Conservation (phyloP, 2,797 vertebrate genomes). For the Enteromius trimaculatus region DNA sequence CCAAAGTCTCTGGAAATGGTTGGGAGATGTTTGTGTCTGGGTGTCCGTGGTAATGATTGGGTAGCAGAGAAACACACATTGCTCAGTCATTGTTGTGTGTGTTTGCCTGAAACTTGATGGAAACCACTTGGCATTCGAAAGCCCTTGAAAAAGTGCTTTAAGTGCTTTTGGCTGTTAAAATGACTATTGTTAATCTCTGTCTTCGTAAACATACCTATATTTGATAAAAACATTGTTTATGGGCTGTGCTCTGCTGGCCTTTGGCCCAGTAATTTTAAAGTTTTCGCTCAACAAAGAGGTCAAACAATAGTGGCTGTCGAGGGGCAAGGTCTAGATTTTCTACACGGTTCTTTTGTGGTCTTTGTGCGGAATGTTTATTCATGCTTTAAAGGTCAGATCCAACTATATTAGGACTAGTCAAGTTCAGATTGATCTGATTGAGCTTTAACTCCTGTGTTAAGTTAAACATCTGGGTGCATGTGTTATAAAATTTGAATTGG, state of each 20-base stretch:
- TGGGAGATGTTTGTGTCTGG: slow-evolving; percentile 28
- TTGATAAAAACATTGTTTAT: not conserved
- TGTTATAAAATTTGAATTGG: not conserved
- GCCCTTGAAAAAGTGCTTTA: not conserved
- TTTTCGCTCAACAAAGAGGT: not conserved
- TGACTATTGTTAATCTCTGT: slow-evolving; percentile 6
- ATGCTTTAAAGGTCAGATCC: not conserved
- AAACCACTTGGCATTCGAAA: not conserved
- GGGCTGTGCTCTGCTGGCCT: not conserved
- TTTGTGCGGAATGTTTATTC: slow-evolving; percentile 2
- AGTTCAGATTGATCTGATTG: not conserved
- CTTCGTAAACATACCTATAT: not conserved
- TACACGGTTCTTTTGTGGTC: not conserved
- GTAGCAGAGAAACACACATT: not conserved
- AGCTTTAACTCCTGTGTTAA: not conserved
- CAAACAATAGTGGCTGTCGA: slow-evolving; percentile 17
- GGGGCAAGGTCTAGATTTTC: slow-evolving; percentile 5
- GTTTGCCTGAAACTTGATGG: not conserved
- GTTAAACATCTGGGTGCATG: not conserved
- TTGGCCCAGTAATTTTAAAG: not conserved
- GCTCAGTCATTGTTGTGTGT: slow-evolving; percentile 3
- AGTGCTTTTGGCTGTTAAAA: not conserved
- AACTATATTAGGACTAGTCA: not conserved
- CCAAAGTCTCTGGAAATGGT: not conserved
- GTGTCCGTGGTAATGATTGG: slow-evolving; percentile 15